Percentiles rank a stretch among this genome's conserved stretches.
Conservation (phyloP, 1,140 invertebrate species). For the Drosophila setifemur region DNA sequence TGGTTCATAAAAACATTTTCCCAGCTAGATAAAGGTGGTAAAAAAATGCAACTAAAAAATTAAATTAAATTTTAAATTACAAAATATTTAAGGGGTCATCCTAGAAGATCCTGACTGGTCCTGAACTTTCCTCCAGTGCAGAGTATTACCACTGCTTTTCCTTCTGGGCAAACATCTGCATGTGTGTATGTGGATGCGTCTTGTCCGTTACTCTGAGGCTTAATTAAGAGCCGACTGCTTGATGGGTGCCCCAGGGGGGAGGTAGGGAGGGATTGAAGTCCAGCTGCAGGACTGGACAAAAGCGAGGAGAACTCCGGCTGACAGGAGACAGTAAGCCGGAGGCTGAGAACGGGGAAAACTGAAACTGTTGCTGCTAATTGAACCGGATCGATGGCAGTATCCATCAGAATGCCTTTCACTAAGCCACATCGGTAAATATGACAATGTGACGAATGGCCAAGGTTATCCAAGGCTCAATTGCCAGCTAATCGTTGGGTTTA, state of each 20-base stretch:
- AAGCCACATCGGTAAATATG: conserved; percentile 16
- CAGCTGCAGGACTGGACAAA: not conserved
- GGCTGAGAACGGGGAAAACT: not conserved
- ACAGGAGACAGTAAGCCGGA: conserved; percentile 3
- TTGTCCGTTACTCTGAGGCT: not conserved
- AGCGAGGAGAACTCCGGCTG: not conserved
- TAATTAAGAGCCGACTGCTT: conserved; percentile 30
- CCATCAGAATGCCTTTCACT: not conserved
- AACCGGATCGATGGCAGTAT: conserved; percentile 23
- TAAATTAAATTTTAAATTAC: too few species aligned
- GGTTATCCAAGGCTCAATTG: not conserved
- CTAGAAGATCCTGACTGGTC: too few species aligned
- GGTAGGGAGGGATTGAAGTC: too few species aligned
- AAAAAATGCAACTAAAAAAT: too few species aligned
- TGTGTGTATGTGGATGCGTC: conserved; percentile 8
- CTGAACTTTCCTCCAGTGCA: too few species aligned
- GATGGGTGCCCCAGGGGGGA: conserved; percentile 6
- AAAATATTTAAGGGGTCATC: too few species aligned
- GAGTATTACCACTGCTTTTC: too few species aligned
- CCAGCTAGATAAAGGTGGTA: too few species aligned
- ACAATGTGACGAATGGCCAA: conserved; percentile 2
- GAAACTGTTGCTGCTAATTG: conserved; percentile 31
- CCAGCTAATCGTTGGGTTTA: too few species aligned
- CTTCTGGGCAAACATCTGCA: not conserved
- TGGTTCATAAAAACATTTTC: too few species aligned